phyloP scores from a whole-genome alignment of 2,113 vertebrate species.

The Rhabdornis inornatus region DNA sequence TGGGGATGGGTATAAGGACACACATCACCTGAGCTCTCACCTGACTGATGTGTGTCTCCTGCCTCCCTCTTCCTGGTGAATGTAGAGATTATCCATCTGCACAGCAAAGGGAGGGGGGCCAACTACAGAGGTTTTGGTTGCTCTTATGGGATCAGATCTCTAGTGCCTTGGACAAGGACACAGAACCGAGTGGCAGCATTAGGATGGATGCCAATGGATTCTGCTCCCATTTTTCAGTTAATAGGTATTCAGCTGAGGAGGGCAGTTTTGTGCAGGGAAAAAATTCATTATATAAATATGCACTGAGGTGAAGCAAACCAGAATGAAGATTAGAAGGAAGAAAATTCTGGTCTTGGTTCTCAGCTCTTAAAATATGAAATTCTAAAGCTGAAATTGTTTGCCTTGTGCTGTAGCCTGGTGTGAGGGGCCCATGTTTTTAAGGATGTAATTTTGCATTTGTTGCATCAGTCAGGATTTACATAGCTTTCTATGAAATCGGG shows the following conservation, averaged over 20 bases:
- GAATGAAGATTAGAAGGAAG: not conserved
- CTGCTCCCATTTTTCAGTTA: not conserved
- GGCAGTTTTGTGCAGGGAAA: not conserved
- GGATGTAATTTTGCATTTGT: not conserved
- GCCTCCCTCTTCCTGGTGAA: not conserved
- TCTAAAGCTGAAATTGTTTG: not conserved
- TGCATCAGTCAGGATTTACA: not conserved
- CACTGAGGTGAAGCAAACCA: not conserved
- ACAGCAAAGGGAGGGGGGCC: not conserved
- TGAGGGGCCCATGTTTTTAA: not conserved
- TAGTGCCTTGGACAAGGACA: not conserved
- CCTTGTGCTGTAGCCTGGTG: not conserved
- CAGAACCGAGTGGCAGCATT: accelerated
- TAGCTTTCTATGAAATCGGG: not conserved
- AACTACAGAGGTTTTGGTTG: not conserved
- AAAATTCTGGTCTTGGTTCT: not conserved
- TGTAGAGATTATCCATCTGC: not conserved
- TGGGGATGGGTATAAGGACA: not conserved
- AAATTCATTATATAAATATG: not conserved
- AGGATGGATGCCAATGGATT: not conserved
- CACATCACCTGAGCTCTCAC: not conserved
- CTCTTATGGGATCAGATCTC: not conserved
- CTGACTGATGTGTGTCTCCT: not conserved
- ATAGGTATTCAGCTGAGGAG: not conserved
- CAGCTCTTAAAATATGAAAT: not conserved